These are phyloP conservation scores for Caenorhabditis briggsae DNA, from an alignment of 1,140 invertebrate genomes.

Conservation along the genomic window DNA sequence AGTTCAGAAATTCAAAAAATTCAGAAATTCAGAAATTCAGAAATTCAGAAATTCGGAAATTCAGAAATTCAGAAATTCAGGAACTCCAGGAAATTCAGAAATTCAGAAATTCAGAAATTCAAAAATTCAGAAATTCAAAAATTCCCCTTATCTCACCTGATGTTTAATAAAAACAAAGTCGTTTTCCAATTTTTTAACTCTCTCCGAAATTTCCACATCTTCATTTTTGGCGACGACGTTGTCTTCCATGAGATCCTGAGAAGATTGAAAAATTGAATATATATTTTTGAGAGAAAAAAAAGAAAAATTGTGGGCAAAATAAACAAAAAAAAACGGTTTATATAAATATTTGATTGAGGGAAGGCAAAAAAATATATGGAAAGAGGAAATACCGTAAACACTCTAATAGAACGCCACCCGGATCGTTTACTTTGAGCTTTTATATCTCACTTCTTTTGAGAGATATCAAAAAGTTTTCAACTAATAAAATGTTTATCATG, in stretches of 20 bases:
- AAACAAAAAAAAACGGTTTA: slow-evolving; percentile 30
- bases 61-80: no score
- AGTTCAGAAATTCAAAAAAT: no score
- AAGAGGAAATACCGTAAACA: neutral
- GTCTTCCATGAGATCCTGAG: slow-evolving; percentile 41
- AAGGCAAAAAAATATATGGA: neutral
- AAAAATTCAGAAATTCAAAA: no score
- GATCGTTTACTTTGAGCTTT: no score
- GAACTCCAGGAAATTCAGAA: no score
- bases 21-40: no score
- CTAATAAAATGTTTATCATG: no score
- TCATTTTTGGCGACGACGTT: neutral
- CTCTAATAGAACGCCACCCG: no score
- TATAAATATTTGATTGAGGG: slow-evolving; percentile 45
- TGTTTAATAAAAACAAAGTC: slow-evolving; percentile 18
- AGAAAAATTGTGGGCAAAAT: slow-evolving; percentile 15
- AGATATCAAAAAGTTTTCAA: no score
- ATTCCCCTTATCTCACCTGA: neutral
- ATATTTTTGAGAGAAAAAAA: neutral
- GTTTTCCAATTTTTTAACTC: neutral
- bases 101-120: no score
- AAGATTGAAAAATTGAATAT: neutral
- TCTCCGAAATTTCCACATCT: neutral
- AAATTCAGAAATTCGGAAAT: no score
- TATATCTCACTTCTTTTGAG: no score